Evolutionary conservation across 2,797 vertebrate species (phyloP).

Genomic region (Xiphorhynchus erythropygius): DNA sequence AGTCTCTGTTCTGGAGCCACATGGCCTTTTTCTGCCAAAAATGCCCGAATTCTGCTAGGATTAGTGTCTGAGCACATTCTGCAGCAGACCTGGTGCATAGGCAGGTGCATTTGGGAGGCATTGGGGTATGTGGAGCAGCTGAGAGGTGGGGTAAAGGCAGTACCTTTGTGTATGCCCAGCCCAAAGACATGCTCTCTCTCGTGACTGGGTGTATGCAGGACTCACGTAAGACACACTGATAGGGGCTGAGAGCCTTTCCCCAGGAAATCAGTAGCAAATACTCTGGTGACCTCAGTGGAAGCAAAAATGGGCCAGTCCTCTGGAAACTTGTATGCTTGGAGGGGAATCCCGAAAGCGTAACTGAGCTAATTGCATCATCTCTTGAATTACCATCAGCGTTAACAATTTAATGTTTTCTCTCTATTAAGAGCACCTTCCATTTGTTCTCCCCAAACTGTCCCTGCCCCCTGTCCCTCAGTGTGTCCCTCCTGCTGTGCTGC

Average conservation of each 20-base stretch:
- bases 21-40: not conserved
- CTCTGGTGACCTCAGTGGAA: not conserved
- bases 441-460: not conserved
- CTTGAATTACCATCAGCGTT: not conserved
- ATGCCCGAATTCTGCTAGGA: accelerated
- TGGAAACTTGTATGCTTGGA: not conserved
- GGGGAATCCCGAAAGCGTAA: not conserved
- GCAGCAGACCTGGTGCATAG: not conserved
- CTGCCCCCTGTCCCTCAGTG: accelerated
- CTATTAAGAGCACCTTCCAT: not conserved
- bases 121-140: not conserved
- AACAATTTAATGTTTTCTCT: not conserved
- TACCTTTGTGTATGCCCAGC: not conserved
- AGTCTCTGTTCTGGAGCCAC: not conserved
- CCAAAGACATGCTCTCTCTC: accelerated
- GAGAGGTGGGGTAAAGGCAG: not conserved
- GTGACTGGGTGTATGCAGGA: accelerated
- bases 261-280: not conserved
- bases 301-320: not conserved
- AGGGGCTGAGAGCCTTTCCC: not conserved
- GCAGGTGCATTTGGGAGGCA: not conserved
- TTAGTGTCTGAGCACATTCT: not conserved
- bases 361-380: not conserved
- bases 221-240: accelerated
- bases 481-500: not conserved